Evolutionary conservation across 2,888 invertebrate genomes (phyloP).

Genomic region (Drosophila borealis): DNA sequence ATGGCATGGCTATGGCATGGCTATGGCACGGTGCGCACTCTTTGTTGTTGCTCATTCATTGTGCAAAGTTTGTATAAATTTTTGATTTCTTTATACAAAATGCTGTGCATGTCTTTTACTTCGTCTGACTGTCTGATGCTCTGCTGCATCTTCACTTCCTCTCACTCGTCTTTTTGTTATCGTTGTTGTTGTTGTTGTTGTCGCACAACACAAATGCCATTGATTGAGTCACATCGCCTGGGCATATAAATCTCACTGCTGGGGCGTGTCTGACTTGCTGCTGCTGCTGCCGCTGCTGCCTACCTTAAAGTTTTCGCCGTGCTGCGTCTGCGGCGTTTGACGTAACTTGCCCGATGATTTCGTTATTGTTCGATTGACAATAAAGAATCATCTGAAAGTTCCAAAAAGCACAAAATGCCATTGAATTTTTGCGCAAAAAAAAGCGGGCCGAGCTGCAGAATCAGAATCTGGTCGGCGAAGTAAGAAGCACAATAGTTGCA

Average conservation of each 20-base stretch:
- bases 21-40: conserved; percentile 38
- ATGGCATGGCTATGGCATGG: conserved; percentile 13
- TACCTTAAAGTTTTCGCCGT: conserved; percentile 78
- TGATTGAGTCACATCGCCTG: conserved; percentile 81
- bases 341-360: conserved; percentile 82
- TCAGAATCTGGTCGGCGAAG: background rate
- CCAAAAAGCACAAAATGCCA: conserved; percentile 76
- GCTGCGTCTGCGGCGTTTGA: conserved; percentile 75
- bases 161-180: conserved; percentile 14
- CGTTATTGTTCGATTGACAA: conserved; percentile 83
- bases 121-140: conserved; percentile 49
- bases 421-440: conserved; percentile 64
- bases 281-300: conserved; percentile 50
- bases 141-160: conserved; percentile 43
- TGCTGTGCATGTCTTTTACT: conserved; percentile 78
- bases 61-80: conserved; percentile 80
- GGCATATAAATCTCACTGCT: conserved; percentile 81
- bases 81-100: conserved; percentile 82
- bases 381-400: conserved; percentile 82
- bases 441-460: conserved; percentile 1
- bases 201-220: conserved; percentile 78
- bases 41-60: conserved; percentile 79
- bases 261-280: conserved; percentile 59
- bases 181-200: conserved; percentile 40
- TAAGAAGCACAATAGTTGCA: conserved; percentile 59